These are phyloP conservation scores for Cynoglossus semilaevis DNA, from an alignment of 2,113 vertebrate species.

Conservation along the genomic window DNA sequence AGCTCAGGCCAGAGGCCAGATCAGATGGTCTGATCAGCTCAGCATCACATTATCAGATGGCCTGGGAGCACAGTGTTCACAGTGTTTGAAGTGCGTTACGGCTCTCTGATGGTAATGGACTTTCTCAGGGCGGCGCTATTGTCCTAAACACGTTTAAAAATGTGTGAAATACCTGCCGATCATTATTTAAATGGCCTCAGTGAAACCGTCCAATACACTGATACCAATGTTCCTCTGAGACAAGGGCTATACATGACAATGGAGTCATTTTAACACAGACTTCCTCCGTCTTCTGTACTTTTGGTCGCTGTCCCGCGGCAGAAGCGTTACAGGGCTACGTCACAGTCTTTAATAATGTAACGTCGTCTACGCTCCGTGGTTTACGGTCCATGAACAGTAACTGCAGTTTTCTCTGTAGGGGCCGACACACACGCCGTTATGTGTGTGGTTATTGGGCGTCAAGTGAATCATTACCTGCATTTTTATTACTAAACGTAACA, in stretches of 20 bases:
- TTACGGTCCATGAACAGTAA: background rate
- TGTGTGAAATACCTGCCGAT: slow-evolving; percentile 4
- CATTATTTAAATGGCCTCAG: slow-evolving; percentile 24
- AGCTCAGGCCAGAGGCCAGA: background rate
- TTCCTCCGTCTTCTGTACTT: background rate
- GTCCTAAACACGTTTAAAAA: slow-evolving; percentile 6
- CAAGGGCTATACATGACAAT: background rate
- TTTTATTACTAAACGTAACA: too few species aligned
- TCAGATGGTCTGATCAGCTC: slow-evolving; percentile 2
- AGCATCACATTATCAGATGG: slow-evolving; percentile 32
- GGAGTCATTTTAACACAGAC: background rate
- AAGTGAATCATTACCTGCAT: too few species aligned
- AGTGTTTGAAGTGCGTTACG: background rate
- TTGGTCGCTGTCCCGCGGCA: background rate
- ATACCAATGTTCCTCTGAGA: background rate
- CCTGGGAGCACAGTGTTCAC: slow-evolving; percentile 11
- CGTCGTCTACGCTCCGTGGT: slow-evolving; percentile 12
- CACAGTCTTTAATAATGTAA: slow-evolving; percentile 8
- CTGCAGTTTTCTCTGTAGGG: slow-evolving; percentile 21
- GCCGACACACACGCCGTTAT: slow-evolving; percentile 11
- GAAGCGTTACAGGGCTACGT: background rate
- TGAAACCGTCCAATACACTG: slow-evolving; percentile 11
- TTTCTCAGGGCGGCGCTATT: background rate
- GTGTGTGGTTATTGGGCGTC: background rate
- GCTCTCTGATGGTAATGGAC: slow-evolving; percentile 22